Conservation (phyloP, 2,113 vertebrate species). For the Pao palembangensis region DNA sequence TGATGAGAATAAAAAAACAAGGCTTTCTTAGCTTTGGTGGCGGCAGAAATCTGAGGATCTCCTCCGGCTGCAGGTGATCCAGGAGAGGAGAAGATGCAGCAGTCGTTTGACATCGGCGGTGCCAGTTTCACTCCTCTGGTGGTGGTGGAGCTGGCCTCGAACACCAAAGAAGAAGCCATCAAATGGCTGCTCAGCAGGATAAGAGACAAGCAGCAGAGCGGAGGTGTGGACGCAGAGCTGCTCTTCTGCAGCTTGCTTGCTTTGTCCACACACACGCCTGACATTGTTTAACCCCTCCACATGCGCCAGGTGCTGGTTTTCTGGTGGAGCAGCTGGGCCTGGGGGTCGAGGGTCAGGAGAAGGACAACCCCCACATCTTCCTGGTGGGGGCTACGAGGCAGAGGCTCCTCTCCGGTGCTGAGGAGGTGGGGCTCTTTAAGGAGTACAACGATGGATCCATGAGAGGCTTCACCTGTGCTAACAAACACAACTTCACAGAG, state of each 20-base stretch:
- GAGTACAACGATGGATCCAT: slow-evolving; percentile 88
- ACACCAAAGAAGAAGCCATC: slow-evolving; percentile 81
- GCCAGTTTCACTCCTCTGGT: slow-evolving; percentile 82
- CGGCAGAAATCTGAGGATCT: not conserved
- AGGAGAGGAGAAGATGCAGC: slow-evolving; percentile 71
- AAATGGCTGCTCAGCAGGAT: slow-evolving; percentile 86
- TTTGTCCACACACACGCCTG: not conserved
- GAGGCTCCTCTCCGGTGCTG: slow-evolving; percentile 85
- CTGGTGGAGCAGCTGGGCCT: slow-evolving; percentile 78
- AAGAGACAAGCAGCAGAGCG: slow-evolving; percentile 79
- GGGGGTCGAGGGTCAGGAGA: slow-evolving; percentile 51
- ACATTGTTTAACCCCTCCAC: not conserved
- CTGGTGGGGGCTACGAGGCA: slow-evolving; percentile 82
- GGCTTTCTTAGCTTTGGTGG: no score
- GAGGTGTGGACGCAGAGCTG: slow-evolving; percentile 70
- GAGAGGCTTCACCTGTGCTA: slow-evolving; percentile 84
- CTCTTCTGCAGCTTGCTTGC: no score
- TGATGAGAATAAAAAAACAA: no score
- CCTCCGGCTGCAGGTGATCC: slow-evolving; percentile 2
- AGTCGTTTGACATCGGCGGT: slow-evolving; percentile 61
- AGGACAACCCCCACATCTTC: slow-evolving; percentile 80
- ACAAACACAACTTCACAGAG: slow-evolving; percentile 83
- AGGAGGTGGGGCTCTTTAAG: slow-evolving; percentile 88
- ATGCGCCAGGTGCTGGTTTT: slow-evolving; percentile 82
- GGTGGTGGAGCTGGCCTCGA: slow-evolving; percentile 83